Evolutionary conservation across 2,113 vertebrate species (phyloP).

Genomic region (Larimichthys polyactis): DNA sequence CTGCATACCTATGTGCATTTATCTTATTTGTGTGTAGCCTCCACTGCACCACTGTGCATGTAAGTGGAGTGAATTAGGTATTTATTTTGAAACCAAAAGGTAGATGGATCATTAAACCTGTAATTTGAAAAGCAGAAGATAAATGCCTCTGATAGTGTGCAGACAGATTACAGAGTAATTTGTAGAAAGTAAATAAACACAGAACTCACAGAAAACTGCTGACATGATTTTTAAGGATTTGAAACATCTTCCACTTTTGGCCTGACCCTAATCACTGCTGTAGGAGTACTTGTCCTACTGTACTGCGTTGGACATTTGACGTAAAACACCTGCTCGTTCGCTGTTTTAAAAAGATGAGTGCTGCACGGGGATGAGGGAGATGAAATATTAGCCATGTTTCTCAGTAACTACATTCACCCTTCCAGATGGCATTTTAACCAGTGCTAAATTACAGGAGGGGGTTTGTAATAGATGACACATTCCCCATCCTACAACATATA

Average conservation of each 20-base stretch:
- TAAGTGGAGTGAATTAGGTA: neutral
- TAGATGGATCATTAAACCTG: neutral
- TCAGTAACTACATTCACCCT: neutral
- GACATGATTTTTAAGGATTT: neutral
- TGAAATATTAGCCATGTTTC: neutral
- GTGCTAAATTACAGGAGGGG: neutral
- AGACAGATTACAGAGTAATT: neutral
- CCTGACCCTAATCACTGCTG: neutral
- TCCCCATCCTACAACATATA: neutral
- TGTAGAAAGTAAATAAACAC: neutral
- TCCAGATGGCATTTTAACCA: conserved; percentile 10
- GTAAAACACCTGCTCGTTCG: neutral
- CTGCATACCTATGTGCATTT: too few species aligned
- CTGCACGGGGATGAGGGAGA: neutral
- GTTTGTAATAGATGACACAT: neutral
- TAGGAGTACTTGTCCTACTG: neutral
- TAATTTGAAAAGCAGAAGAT: neutral
- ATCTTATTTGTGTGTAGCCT: too few species aligned
- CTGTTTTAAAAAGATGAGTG: neutral
- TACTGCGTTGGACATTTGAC: neutral
- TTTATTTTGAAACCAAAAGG: neutral
- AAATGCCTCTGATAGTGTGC: neutral
- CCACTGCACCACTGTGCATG: neutral
- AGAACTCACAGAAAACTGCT: neutral
- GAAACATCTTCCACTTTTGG: neutral